A percentile compares a stretch with the other conserved stretches of the same genome.
Evolutionary conservation across 2,888 invertebrate species (phyloP).

Genomic region (Hypselothyrea guttata): DNA sequence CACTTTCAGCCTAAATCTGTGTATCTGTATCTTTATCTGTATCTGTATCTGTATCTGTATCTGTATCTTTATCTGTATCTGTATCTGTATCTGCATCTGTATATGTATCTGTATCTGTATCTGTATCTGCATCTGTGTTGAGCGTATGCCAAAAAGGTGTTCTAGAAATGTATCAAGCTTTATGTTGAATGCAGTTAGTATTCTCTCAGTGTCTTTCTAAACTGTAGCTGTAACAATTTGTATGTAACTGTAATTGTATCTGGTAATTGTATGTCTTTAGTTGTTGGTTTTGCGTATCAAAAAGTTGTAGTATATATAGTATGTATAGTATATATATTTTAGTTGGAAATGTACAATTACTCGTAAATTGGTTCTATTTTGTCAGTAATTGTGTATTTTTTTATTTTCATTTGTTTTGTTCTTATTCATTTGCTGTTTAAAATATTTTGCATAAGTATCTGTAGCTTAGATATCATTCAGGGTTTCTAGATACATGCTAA

Average conservation of each 20-base stretch:
- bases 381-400: constrained; percentile 15
- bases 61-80: constrained; percentile 19
- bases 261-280: constrained; percentile 17
- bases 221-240: constrained; percentile 11
- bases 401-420: constrained; percentile 18
- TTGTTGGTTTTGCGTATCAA: constrained; percentile 56
- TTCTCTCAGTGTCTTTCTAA: constrained; percentile 17
- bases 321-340: constrained; percentile 14
- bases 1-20: constrained; percentile 42
- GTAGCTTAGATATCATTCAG: constrained; percentile 19
- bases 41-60: constrained; percentile 23
- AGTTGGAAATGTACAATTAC: constrained; percentile 58
- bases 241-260: constrained; percentile 32
- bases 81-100: constrained; percentile 21
- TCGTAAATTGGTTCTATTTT: constrained; percentile 74
- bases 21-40: constrained; percentile 19
- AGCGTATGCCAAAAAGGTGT: constrained; percentile 28
- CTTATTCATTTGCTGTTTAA: constrained; percentile 9
- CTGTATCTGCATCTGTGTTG: constrained; percentile 14
- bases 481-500: constrained; percentile 30
- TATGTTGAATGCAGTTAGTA: constrained; percentile 5
- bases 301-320: constrained; percentile 19
- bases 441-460: constrained; percentile 14
- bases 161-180: constrained; percentile 26
- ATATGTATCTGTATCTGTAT: constrained; percentile 21